These are phyloP conservation scores for Pectinophora gossypiella DNA, from an alignment of 1,140 invertebrate genomes.

Conservation along the genomic window DNA sequence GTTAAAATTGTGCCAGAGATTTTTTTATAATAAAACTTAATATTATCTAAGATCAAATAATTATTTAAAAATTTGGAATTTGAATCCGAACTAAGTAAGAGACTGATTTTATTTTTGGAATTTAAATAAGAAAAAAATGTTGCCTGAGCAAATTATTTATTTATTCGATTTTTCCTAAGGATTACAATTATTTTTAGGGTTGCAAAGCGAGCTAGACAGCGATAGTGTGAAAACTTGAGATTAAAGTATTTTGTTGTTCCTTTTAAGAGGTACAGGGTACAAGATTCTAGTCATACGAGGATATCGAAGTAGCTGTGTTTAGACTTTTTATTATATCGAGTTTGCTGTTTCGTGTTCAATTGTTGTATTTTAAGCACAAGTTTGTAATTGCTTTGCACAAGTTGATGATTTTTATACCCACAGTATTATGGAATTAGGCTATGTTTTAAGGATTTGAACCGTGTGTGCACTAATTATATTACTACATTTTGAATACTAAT, in stretches of 20 bases:
- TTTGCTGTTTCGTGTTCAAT: background rate
- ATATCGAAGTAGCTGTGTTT: background rate
- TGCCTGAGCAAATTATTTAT: too few relatives aligned
- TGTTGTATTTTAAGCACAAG: background rate
- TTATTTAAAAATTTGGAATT: background rate
- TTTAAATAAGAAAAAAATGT: too few relatives aligned
- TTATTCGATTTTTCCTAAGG: too few relatives aligned
- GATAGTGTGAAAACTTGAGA: too few relatives aligned
- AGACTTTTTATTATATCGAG: background rate
- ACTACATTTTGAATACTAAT: background rate
- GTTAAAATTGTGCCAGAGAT: background rate
- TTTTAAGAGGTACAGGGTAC: conserved; percentile 32
- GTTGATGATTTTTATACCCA: background rate
- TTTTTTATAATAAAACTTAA: too few relatives aligned
- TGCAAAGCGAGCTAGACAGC: too few relatives aligned
- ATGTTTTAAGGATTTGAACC: too few relatives aligned
- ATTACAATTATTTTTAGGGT: too few relatives aligned
- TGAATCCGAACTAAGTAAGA: background rate
- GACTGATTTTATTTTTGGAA: conserved; percentile 43
- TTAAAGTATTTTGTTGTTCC: background rate
- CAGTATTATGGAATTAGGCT: background rate
- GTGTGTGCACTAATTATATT: too few relatives aligned
- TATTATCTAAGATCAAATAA: too few relatives aligned
- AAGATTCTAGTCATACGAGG: conserved; percentile 27
- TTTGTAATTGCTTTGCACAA: background rate